phyloP scores from a whole-genome alignment of 2,797 vertebrate genomes.

The Hemitrygon akajei region DNA sequence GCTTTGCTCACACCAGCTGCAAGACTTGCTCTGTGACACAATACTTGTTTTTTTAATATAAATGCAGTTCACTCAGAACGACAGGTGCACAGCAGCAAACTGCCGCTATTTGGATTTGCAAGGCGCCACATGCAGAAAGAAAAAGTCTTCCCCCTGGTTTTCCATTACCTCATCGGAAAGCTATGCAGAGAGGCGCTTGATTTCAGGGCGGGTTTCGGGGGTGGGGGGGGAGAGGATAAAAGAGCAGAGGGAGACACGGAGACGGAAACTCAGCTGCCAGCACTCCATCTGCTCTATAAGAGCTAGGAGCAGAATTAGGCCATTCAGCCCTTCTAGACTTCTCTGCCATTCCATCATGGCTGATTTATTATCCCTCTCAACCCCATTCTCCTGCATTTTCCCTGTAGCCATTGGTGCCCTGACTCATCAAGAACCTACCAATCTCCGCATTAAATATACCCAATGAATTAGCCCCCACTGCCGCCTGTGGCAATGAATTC shows the following conservation, averaged over 20 bases:
- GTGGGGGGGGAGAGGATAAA: no score
- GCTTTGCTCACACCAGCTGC: background rate
- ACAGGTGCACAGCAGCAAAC: constrained; percentile 62
- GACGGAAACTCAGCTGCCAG: constrained; percentile 72
- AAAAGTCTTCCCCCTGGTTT: constrained; percentile 59
- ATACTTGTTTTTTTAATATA: background rate
- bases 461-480: no score
- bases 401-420: no score
- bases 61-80: background rate
- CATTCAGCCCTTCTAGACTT: no score
- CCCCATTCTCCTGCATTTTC: no score
- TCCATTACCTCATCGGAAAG: constrained; percentile 78
- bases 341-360: constrained; percentile 51
- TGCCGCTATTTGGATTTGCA: constrained; percentile 61
- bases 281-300: constrained; percentile 77
- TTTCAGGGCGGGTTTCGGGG: constrained; percentile 41
- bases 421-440: no score
- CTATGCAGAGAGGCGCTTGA: constrained; percentile 55
- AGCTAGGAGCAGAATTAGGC: no score
- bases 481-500: no score
- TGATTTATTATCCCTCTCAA: constrained; percentile 44
- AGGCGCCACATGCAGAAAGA: constrained; percentile 43
- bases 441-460: no score
- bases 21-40: constrained; percentile 7
- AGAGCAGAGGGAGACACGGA: background rate